Conservation (phyloP, 2,113 vertebrate species). For the Scalopus aquaticus region DNA sequence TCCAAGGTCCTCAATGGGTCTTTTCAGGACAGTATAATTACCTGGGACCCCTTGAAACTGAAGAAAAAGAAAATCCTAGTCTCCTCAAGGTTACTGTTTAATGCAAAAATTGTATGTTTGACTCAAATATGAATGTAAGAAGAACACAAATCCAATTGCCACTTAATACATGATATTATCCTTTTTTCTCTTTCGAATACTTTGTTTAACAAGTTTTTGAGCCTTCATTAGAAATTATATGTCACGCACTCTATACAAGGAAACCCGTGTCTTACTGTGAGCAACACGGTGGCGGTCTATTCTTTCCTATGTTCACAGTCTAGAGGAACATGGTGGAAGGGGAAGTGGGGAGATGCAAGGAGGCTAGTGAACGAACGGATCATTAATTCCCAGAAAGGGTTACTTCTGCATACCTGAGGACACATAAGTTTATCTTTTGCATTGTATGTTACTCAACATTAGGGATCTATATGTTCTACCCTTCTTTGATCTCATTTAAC, state of each 20-base stretch:
- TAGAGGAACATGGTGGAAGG: background rate
- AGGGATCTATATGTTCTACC: background rate
- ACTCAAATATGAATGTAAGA: background rate
- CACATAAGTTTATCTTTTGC: background rate
- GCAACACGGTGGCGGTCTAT: background rate
- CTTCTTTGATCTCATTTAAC: background rate
- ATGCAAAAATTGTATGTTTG: background rate
- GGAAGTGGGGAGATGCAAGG: background rate
- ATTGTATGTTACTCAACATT: background rate
- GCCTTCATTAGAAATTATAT: background rate
- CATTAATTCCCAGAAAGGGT: background rate
- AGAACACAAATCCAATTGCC: background rate
- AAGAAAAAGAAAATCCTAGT: background rate
- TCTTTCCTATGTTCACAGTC: background rate
- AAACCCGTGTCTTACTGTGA: background rate
- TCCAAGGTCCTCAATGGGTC: background rate
- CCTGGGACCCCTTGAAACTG: background rate
- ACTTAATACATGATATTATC: background rate
- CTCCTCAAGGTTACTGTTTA: constrained; percentile 21
- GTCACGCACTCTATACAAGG: background rate
- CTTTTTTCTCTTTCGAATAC: background rate
- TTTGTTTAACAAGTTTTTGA: background rate
- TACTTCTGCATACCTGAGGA: background rate
- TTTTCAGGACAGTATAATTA: constrained; percentile 37
- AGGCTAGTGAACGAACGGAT: background rate